Evolutionary conservation across 37 sponge, comb jelly and placozoan genomes (phyloP).

Genomic region (Diacarnus erythraeanus): DNA sequence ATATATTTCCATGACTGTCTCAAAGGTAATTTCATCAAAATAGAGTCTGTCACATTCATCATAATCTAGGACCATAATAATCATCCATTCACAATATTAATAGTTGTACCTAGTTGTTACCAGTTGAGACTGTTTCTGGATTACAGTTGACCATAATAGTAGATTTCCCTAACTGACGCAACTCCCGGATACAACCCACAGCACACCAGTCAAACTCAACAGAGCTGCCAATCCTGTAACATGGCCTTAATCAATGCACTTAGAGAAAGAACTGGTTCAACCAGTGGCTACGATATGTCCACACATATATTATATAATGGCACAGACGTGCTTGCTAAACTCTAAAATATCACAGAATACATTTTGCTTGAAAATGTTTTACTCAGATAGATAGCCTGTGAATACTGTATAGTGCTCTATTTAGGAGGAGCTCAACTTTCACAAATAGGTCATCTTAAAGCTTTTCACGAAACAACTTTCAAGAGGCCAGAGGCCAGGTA

Average conservation of each 20-base stretch:
- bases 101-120: slow-evolving; percentile 62
- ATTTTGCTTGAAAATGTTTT: too few species aligned
- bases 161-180: slow-evolving; percentile 68
- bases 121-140: slow-evolving; percentile 95
- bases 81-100: background rate
- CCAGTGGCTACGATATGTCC: too few species aligned
- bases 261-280: too few species aligned
- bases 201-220: slow-evolving; percentile 99
- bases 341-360: too few species aligned
- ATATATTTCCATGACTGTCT: slow-evolving; percentile 95
- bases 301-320: too few species aligned
- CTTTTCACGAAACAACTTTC: too few species aligned
- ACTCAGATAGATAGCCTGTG: too few species aligned
- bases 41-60: slow-evolving; percentile 98
- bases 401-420: too few species aligned
- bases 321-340: too few species aligned
- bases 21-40: slow-evolving; percentile 97
- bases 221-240: slow-evolving; percentile 88
- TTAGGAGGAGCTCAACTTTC: too few species aligned
- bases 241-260: background rate
- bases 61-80: slow-evolving; percentile 58
- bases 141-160: slow-evolving; percentile 89
- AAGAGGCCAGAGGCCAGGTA: too few species aligned
- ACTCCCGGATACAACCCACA: slow-evolving; percentile 93
- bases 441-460: too few species aligned